A percentile compares a stretch with the other conserved stretches of the same genome.
These are phyloP conservation scores for Gadus macrocephalus DNA, from an alignment of 2,113 vertebrate species.

Conservation along the genomic window DNA sequence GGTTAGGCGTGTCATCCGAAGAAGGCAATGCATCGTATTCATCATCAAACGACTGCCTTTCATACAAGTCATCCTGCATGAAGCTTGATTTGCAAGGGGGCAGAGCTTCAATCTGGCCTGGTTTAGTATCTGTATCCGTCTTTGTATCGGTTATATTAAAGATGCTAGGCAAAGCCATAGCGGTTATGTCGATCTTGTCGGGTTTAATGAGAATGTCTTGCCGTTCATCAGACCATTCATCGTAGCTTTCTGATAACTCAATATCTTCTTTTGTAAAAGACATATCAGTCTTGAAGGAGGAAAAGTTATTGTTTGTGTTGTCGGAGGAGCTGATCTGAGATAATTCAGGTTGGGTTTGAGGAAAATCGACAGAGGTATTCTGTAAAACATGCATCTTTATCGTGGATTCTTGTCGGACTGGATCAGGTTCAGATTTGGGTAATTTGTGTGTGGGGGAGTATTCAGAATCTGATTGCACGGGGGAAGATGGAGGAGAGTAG, in stretches of 20 bases:
- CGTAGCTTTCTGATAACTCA: conserved; percentile 52
- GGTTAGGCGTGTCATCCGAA: conserved; percentile 32
- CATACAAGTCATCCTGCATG: conserved; percentile 59
- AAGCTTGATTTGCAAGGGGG: conserved; percentile 37
- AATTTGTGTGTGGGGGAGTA: conserved; percentile 48
- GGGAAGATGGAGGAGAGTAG: conserved; percentile 59
- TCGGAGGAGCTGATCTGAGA: conserved; percentile 20
- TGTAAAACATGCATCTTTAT: conserved; percentile 17
- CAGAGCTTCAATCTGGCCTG: conserved; percentile 14
- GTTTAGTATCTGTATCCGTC: conserved; percentile 22
- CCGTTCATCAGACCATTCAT: conserved; percentile 57
- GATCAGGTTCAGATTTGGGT: conserved; percentile 27
- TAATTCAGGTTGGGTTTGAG: conserved; percentile 16
- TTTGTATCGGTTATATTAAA: conserved; percentile 41
- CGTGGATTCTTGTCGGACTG: neutral
- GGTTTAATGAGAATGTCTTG: conserved; percentile 43
- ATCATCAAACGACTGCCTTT: conserved; percentile 59
- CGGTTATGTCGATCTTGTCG: conserved; percentile 24
- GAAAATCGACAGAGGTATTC: neutral
- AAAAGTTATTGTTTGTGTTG: conserved; percentile 11
- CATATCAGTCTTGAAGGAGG: conserved; percentile 13
- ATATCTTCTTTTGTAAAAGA: conserved; percentile 40
- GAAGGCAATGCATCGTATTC: conserved; percentile 39
- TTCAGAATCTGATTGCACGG: conserved; percentile 59
- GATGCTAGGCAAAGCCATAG: conserved; percentile 24